These are phyloP conservation scores for Clunio marinus DNA, from an alignment of 2,888 invertebrate species.

Conservation along the genomic window DNA sequence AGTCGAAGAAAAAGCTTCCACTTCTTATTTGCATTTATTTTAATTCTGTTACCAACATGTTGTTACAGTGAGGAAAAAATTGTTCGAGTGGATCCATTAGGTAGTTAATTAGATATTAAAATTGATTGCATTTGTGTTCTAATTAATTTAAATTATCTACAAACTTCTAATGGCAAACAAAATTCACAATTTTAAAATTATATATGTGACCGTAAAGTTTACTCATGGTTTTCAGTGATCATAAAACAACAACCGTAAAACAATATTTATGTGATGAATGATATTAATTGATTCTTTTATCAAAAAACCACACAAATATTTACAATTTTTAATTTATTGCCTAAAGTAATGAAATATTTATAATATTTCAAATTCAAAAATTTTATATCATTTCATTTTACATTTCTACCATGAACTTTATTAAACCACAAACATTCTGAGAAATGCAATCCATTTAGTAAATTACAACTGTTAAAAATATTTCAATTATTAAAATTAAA, in stretches of 20 bases:
- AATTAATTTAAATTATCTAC: too few relatives aligned
- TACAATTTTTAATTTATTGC: neutral
- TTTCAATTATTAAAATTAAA: slow-evolving; percentile 3
- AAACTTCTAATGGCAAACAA: too few relatives aligned
- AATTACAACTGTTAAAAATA: neutral
- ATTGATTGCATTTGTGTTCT: too few relatives aligned
- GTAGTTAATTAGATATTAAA: slow-evolving; percentile 42
- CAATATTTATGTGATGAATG: neutral
- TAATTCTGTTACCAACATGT: neutral
- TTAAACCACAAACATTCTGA: neutral
- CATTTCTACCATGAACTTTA: neutral
- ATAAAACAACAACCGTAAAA: too few relatives aligned
- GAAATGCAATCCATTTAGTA: neutral
- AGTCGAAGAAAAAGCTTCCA: slow-evolving; percentile 30
- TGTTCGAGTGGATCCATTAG: slow-evolving; percentile 50
- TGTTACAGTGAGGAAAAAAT: slow-evolving; percentile 22
- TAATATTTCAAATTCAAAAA: too few relatives aligned
- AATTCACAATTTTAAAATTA: too few relatives aligned
- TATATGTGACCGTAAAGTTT: too few relatives aligned
- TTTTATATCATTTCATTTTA: neutral
- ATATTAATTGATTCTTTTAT: too few relatives aligned
- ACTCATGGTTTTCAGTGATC: too few relatives aligned
- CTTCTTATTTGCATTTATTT: neutral
- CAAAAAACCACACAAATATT: too few relatives aligned
- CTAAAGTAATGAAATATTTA: neutral